Evolutionary conservation across 2,888 invertebrate genomes (phyloP).

Genomic region (Himalopsyche tibetana): DNA sequence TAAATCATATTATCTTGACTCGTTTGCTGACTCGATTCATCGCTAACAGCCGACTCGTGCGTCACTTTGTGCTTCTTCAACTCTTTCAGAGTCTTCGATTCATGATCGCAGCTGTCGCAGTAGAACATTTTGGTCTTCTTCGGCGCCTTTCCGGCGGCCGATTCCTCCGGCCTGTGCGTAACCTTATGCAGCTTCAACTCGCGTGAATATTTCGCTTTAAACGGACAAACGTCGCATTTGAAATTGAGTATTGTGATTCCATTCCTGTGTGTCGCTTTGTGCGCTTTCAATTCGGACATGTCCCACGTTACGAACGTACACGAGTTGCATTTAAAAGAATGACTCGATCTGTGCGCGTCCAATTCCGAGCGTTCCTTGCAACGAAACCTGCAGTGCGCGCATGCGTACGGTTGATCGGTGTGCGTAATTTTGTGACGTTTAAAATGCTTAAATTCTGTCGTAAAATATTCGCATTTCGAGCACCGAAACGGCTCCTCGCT

Average conservation of each 20-base stretch:
- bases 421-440: slow-evolving; percentile 2
- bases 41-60: neutral
- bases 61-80: neutral
- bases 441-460: neutral
- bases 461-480: neutral
- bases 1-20: neutral
- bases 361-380: neutral
- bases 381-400: neutral
- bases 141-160: neutral
- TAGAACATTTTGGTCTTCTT: neutral
- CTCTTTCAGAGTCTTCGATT: neutral
- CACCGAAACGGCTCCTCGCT: slow-evolving; percentile 3
- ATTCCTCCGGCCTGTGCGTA: neutral
- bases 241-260: neutral
- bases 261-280: neutral
- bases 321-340: neutral
- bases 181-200: neutral
- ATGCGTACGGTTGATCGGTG: neutral
- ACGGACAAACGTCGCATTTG: neutral
- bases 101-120: neutral
- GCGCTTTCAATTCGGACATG: neutral
- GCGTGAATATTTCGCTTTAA: slow-evolving; percentile 1
- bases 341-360: neutral
- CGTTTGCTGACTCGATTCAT: neutral
- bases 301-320: neutral